Evolutionary conservation across 2,797 vertebrate species (phyloP), one percentile per base, ranked within the genome.

Genomic region (Acanthiza pusilla): DNA sequence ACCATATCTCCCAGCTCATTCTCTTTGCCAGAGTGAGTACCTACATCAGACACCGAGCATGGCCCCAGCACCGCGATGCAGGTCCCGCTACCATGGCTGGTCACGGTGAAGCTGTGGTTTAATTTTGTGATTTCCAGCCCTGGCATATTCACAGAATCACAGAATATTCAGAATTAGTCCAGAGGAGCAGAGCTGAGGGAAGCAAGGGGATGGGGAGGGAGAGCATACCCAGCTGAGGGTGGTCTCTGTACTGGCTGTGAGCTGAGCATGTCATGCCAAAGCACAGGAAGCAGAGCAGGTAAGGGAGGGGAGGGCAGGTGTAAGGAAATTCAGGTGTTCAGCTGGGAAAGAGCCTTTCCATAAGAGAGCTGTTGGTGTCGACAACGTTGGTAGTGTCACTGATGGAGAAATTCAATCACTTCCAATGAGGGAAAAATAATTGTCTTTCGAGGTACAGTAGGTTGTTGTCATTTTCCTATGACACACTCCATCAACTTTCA

Each of bases 401-500:
- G 93, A 75, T 90, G 89, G 95, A 96, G 93, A 95, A 96, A 97
- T 96, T 94, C 93, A 96, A 91, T 97, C 96, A 93, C 85, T 95
- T 96, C 81, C 95, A 95, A 96, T 93, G 88, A 95, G 94, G 92
- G 96, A 88, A 95, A 97, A 95, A 97, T 97, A 96, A 97, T 97
- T 95, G 94, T 96, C 95, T 96, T 95, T 93, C 4, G 82, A 96
- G 94, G 90, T 91, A 91, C 91, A 94, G 88, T 89, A 92, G 89
- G 83, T 91, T 94, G 91, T 90, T 94, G 93, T 96, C 94, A 95
- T 97, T 96, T 97, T 92, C 96, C 94, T 84, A 71, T 88, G 96
- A 96, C 95, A 96, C 95, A 96, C 94, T 94, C 96, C 96, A 96
- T 95, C 95, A 96, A 48, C 83, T 95, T 97, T 97, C 96, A 96